Percentiles rank a stretch among this genome's conserved stretches.
phyloP scores from a whole-genome alignment of 2,888 invertebrate genomes.

The Diabrotica balteata region DNA sequence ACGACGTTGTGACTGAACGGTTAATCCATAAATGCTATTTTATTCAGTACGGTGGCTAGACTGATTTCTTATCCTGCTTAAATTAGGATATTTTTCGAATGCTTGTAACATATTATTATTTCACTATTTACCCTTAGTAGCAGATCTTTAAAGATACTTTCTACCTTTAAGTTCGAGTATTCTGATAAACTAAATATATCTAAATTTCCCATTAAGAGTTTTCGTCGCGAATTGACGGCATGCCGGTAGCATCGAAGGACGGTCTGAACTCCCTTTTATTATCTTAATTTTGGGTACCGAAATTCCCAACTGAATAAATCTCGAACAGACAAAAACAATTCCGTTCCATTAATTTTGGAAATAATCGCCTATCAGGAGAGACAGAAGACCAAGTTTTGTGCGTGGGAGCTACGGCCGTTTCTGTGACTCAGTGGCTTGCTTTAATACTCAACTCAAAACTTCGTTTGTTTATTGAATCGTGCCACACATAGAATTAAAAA shows the following conservation, averaged over 20 bases:
- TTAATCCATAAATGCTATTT: too few relatives aligned
- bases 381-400: constrained; percentile 29
- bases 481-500: too few relatives aligned
- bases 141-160: too few relatives aligned
- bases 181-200: background rate
- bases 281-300: constrained; percentile 31
- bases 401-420: constrained; percentile 16
- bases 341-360: constrained; percentile 36
- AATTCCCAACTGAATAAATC: constrained; percentile 34
- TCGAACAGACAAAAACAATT: constrained; percentile 35
- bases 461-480: too few relatives aligned
- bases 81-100: too few relatives aligned
- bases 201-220: constrained; percentile 21
- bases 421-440: constrained; percentile 14
- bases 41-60: too few relatives aligned
- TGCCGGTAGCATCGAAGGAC: constrained; percentile 11
- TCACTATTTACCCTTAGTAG: too few relatives aligned
- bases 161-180: too few relatives aligned
- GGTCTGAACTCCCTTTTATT: constrained; percentile 25
- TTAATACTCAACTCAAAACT: too few relatives aligned
- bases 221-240: constrained; percentile 17
- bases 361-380: constrained; percentile 32
- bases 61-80: too few relatives aligned
- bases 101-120: too few relatives aligned
- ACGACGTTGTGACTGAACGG: too few relatives aligned